Percentiles rank a stretch among this genome's conserved stretches.
These are phyloP conservation scores for Strix uralensis DNA, from an alignment of 2,113 vertebrate species.

Conservation along the genomic window DNA sequence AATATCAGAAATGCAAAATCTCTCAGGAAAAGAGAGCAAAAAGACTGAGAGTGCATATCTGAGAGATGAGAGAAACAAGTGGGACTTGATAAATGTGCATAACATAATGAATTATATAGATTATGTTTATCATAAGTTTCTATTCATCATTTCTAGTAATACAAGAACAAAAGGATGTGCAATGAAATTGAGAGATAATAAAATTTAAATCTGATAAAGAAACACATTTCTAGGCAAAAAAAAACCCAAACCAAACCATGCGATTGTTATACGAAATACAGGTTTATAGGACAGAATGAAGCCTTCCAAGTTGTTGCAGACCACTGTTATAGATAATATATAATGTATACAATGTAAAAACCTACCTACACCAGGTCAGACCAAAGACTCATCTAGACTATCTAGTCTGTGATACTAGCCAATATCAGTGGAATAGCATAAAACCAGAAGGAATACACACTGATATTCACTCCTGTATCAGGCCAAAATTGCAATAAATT, in stretches of 20 bases:
- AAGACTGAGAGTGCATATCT: not conserved
- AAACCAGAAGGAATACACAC: not conserved
- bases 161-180: slow-evolving; percentile 10
- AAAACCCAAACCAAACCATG: rapidly evolving
- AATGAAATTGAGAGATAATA: slow-evolving; percentile 29
- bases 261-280: not conserved
- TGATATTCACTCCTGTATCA: not conserved
- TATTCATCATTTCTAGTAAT: slow-evolving; percentile 6
- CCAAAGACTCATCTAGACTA: not conserved
- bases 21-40: not conserved
- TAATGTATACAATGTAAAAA: not conserved
- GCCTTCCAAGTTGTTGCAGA: not conserved
- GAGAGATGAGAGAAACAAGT: slow-evolving; percentile 30
- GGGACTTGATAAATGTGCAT: not conserved
- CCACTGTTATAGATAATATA: not conserved
- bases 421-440: not conserved
- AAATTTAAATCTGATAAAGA: slow-evolving; percentile 25
- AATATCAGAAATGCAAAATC: slow-evolving; percentile 13
- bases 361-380: not conserved
- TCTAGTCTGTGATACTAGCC: not conserved
- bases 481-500: not conserved
- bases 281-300: not conserved
- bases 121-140: not conserved
- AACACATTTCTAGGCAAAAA: not conserved
- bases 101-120: slow-evolving; percentile 38